These are phyloP conservation scores for Drosophila pegasa DNA, from an alignment of 2,888 invertebrate species.

Conservation along the genomic window DNA sequence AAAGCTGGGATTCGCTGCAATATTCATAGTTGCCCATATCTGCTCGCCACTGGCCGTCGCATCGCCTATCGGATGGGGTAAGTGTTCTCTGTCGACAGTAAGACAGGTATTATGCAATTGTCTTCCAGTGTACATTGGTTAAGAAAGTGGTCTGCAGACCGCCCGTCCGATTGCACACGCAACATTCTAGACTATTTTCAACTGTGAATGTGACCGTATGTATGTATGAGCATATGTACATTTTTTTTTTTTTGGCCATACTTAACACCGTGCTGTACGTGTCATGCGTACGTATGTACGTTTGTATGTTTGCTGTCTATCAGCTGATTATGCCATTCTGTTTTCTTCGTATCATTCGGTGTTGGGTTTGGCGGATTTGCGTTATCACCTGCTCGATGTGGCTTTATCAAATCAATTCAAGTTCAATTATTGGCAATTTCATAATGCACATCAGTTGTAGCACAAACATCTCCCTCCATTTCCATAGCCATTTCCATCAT, in stretches of 20 bases:
- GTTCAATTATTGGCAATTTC: conserved; percentile 25
- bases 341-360: conserved; percentile 16
- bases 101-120: conserved; percentile 46
- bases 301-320: conserved; percentile 26
- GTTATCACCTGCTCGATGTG: conserved; percentile 31
- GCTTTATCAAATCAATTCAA: conserved; percentile 36
- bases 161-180: neutral
- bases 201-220: conserved; percentile 26
- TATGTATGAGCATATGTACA: conserved; percentile 2
- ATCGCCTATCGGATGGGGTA: conserved; percentile 67
- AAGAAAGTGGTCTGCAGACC: conserved; percentile 12
- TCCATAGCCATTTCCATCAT: neutral
- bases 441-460: conserved; percentile 21
- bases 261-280: conserved; percentile 8
- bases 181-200: conserved; percentile 14
- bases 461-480: neutral
- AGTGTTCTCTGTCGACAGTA: conserved; percentile 22
- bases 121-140: conserved; percentile 13
- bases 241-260: conserved; percentile 21
- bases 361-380: conserved; percentile 18
- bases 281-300: neutral
- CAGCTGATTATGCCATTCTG: conserved; percentile 51
- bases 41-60: conserved; percentile 28
- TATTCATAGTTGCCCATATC: conserved; percentile 20
- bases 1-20: conserved; percentile 25